Percentiles rank a stretch among this genome's conserved stretches.
These are phyloP conservation scores for Hemichromis elongatus DNA, from an alignment of 2,113 vertebrate genomes.

Conservation along the genomic window DNA sequence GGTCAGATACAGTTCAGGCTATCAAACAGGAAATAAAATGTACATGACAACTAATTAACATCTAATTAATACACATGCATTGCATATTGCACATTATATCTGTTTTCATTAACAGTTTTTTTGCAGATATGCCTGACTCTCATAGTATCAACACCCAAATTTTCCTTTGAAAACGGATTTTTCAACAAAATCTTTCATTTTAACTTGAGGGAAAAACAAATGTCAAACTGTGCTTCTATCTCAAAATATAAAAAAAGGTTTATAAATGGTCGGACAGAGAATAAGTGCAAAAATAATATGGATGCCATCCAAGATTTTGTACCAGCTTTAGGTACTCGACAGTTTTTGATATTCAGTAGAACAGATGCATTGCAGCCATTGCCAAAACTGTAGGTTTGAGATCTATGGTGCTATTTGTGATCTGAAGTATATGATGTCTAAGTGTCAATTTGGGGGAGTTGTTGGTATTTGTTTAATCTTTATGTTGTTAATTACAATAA, in stretches of 20 bases:
- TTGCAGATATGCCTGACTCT: neutral
- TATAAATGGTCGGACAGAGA: neutral
- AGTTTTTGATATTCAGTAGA: neutral
- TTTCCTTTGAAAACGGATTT: neutral
- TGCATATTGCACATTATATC: neutral
- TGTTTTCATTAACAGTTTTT: neutral
- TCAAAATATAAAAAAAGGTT: neutral
- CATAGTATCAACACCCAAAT: neutral
- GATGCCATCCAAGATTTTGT: neutral
- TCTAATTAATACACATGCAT: neutral
- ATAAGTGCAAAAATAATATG: neutral
- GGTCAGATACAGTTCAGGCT: neutral
- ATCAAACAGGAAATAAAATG: neutral
- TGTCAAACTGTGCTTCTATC: neutral
- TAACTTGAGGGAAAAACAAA: neutral
- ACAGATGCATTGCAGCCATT: neutral
- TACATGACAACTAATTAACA: neutral
- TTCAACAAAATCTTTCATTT: neutral
- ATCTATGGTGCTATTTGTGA: no score
- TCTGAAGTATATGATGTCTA: neutral
- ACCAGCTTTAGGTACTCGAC: neutral
- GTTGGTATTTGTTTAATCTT: neutral
- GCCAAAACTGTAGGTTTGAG: neutral
- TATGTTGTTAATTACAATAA: neutral
- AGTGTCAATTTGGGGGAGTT: accelerated